Conservation (phyloP, 2,113 vertebrate species). For the Nothoprocta pentlandii region DNA sequence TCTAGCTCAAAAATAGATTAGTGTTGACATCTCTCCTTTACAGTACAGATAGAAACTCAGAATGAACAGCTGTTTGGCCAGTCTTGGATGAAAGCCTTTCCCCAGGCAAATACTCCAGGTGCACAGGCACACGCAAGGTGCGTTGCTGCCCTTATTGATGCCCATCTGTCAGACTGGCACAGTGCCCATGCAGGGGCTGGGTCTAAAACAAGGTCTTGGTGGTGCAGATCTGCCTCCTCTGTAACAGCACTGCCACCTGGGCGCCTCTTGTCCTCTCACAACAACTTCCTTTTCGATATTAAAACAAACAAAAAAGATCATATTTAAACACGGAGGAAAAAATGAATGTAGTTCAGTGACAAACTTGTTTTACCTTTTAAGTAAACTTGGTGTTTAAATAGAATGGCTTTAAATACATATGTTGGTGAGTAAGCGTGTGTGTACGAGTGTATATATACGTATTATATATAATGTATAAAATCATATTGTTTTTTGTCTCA, state of each 20-base stretch:
- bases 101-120: conserved; percentile 55
- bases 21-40: conserved; percentile 58
- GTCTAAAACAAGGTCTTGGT: neutral
- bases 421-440: neutral
- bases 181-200: conserved; percentile 32
- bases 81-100: conserved; percentile 57
- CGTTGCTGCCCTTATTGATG: conserved; percentile 42
- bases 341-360: neutral
- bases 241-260: conserved; percentile 55
- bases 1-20: conserved; percentile 60
- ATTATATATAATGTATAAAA: neutral
- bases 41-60: conserved; percentile 34
- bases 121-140: conserved; percentile 27
- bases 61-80: conserved; percentile 68
- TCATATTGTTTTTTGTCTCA: neutral
- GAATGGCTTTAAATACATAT: neutral
- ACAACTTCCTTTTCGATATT: neutral
- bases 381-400: neutral
- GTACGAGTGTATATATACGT: neutral
- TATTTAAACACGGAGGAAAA: neutral
- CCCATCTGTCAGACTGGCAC: conserved; percentile 71
- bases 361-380: neutral
- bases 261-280: neutral
- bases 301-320: neutral
- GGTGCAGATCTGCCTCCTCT: neutral